phyloP scores from a whole-genome alignment of 1,140 invertebrate species.

The Caerostris darwini region DNA sequence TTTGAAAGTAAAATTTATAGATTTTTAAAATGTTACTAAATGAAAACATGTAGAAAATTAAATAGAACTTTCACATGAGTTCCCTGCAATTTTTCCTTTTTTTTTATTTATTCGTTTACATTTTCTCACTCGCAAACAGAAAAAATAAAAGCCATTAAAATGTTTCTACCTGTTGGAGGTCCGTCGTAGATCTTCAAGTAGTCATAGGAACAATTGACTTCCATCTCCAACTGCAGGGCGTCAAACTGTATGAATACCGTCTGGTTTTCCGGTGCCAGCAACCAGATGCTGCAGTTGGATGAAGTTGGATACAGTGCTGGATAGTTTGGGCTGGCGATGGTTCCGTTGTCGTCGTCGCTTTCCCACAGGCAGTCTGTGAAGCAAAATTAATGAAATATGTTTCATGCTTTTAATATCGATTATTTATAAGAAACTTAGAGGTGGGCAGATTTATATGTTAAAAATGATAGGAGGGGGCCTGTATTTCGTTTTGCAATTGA shows the following conservation, averaged over 20 bases:
- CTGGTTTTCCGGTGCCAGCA: slow-evolving; percentile 77
- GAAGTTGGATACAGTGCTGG: slow-evolving; percentile 78
- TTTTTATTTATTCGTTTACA: too few species aligned
- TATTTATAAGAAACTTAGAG: too few species aligned
- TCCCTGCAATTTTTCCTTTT: too few species aligned
- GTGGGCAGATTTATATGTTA: too few species aligned
- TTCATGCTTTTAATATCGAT: background rate
- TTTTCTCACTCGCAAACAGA: too few species aligned
- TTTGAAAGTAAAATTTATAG: too few species aligned
- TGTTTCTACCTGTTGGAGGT: background rate
- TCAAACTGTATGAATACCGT: slow-evolving; percentile 77
- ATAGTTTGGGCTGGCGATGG: slow-evolving; percentile 77
- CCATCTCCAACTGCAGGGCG: slow-evolving; percentile 74
- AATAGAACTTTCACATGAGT: too few species aligned
- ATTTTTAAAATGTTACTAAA: too few species aligned
- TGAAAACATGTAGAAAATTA: too few species aligned
- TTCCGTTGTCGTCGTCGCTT: slow-evolving; percentile 70
- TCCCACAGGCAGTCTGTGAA: slow-evolving; percentile 77
- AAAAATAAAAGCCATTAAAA: background rate
- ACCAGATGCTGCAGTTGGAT: slow-evolving; percentile 80
- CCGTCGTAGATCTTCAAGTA: slow-evolving; percentile 78
- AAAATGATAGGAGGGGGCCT: background rate
- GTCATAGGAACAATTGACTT: slow-evolving; percentile 78
- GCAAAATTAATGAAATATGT: background rate
- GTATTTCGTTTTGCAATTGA: too few species aligned